phyloP scores from a whole-genome alignment of 1,140 invertebrate species.

The Lepidostoma basale region DNA sequence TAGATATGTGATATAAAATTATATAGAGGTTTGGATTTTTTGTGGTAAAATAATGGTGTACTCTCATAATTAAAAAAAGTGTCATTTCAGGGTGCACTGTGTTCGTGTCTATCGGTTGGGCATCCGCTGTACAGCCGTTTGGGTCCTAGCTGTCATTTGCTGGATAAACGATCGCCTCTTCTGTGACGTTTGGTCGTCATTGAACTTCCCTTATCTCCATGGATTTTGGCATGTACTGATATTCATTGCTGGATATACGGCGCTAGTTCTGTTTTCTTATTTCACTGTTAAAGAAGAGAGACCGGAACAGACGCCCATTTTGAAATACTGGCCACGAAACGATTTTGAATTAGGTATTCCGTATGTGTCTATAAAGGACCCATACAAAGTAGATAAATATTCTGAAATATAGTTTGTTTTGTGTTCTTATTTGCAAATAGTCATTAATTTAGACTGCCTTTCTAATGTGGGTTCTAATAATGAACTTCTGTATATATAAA shows the following conservation, averaged over 20 bases:
- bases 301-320: slow-evolving; percentile 70
- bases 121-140: slow-evolving; percentile 68
- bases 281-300: slow-evolving; percentile 75
- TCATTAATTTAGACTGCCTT: neutral
- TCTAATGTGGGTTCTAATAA: neutral
- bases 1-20: too few relatives aligned
- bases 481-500: too few relatives aligned
- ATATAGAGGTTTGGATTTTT: too few relatives aligned
- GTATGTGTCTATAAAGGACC: slow-evolving; percentile 70
- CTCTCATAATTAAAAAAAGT: neutral
- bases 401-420: slow-evolving; percentile 55
- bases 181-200: slow-evolving; percentile 76
- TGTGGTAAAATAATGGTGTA: too few relatives aligned
- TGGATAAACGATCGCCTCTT: slow-evolving; percentile 81
- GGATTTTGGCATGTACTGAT: slow-evolving; percentile 82
- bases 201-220: slow-evolving; percentile 81
- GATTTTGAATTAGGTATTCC: slow-evolving; percentile 77
- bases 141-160: slow-evolving; percentile 71
- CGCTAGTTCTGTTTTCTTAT: slow-evolving; percentile 77
- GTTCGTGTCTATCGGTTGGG: slow-evolving; percentile 70
- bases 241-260: slow-evolving; percentile 77
- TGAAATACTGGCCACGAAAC: slow-evolving; percentile 77
- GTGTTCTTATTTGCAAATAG: neutral
- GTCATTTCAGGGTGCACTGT: slow-evolving; percentile 65
- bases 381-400: slow-evolving; percentile 59